Conservation (phyloP, 2,797 vertebrate species). For the Anomalospiza imberbis region DNA sequence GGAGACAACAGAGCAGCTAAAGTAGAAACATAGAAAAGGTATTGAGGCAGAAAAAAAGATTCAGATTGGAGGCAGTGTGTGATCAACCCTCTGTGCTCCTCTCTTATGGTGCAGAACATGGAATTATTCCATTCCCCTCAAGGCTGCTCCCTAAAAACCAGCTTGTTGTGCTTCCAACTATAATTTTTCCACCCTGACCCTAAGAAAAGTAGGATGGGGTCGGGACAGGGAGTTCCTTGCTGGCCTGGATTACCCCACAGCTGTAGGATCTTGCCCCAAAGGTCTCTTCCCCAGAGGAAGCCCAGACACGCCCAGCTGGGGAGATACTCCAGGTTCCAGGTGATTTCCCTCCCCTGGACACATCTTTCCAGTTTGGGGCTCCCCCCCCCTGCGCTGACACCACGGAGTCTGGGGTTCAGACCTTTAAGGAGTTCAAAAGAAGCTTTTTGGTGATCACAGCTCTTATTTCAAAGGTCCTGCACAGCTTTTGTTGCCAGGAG, state of each 20-base stretch:
- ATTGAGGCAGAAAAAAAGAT: constrained; percentile 9
- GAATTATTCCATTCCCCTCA: not conserved
- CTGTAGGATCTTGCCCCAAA: not conserved
- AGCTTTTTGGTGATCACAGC: not conserved
- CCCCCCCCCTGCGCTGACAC: rapidly evolving
- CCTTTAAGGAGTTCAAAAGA: not conserved
- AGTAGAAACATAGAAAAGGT: not conserved
- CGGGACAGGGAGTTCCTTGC: not conserved
- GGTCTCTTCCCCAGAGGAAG: not conserved
- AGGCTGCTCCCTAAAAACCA: not conserved
- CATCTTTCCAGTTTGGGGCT: not conserved
- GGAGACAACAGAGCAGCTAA: not conserved
- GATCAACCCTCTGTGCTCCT: not conserved
- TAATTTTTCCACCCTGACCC: not conserved
- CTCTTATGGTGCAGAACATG: not conserved
- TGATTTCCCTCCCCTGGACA: not conserved
- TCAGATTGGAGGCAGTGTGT: not conserved
- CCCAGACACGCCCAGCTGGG: not conserved
- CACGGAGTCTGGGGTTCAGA: not conserved
- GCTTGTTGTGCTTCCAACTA: not conserved
- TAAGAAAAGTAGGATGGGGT: not conserved
- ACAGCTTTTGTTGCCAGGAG: not conserved
- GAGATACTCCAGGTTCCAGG: not conserved
- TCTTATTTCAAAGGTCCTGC: not conserved
- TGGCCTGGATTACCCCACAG: not conserved